Evolutionary conservation across 2,113 vertebrate genomes (phyloP).

Genomic region (Butorides virescens): DNA sequence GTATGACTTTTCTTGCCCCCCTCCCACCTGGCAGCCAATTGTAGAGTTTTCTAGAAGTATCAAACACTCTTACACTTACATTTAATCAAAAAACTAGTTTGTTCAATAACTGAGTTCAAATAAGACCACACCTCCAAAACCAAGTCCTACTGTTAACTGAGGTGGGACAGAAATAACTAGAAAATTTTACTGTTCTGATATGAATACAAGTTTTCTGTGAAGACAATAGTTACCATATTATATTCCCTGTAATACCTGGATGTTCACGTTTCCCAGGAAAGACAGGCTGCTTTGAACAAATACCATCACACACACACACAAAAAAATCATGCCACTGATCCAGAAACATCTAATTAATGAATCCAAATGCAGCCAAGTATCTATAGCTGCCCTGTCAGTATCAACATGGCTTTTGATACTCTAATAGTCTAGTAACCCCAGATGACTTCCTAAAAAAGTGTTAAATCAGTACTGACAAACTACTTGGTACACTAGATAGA

Average conservation of each 20-base stretch:
- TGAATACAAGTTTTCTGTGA: not conserved
- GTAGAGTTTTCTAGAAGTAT: not conserved
- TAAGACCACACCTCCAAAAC: not conserved
- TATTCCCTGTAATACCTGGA: not conserved
- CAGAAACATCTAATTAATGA: not conserved
- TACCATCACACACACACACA: not conserved
- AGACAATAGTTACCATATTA: not conserved
- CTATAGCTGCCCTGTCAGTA: not conserved
- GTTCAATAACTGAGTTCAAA: not conserved
- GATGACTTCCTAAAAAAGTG: not conserved
- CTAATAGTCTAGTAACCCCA: not conserved
- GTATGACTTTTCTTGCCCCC: no score
- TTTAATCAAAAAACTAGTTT: not conserved
- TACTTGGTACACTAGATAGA: not conserved
- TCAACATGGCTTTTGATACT: not conserved
- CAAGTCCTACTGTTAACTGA: not conserved
- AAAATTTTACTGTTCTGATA: not conserved
- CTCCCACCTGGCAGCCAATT: not conserved
- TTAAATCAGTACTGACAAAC: not conserved
- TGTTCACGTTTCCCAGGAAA: not conserved
- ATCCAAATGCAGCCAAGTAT: not conserved
- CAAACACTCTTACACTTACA: not conserved
- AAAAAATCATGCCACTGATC: not conserved
- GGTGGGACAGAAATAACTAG: not conserved
- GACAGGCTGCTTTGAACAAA: not conserved